phyloP scores from a whole-genome alignment of 30 jellyfish, hydroid and myxozoan species.

The Morbakka virulenta region DNA sequence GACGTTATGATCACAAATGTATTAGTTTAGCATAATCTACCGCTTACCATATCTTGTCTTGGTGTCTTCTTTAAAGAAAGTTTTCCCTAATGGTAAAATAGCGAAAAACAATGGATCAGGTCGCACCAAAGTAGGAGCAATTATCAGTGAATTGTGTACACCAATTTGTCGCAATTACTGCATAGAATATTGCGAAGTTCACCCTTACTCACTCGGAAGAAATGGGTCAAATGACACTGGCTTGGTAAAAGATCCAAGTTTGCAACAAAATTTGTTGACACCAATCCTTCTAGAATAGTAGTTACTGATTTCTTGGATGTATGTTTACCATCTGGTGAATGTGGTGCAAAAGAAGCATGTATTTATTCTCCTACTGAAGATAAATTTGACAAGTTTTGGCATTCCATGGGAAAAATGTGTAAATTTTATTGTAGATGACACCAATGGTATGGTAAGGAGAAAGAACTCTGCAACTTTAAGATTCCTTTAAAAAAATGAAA shows the following conservation, averaged over 20 bases:
- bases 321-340: too few species aligned
- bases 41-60: slow-evolving; percentile 60
- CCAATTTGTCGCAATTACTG: slow-evolving; percentile 26
- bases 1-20: slow-evolving; percentile 64
- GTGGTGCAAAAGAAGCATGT: too few species aligned
- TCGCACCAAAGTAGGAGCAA: slow-evolving; percentile 50
- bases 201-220: slow-evolving; percentile 49
- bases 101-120: slow-evolving; percentile 50
- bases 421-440: slow-evolving; percentile 52
- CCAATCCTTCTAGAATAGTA: slow-evolving; percentile 22
- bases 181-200: slow-evolving; percentile 21
- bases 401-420: too few species aligned
- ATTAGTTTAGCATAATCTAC: slow-evolving; percentile 54
- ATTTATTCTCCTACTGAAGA: too few species aligned
- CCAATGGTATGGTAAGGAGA: slow-evolving; percentile 50
- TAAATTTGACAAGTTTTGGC: too few species aligned
- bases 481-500: slow-evolving; percentile 11
- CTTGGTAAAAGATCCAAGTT: too few species aligned
- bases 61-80: slow-evolving; percentile 21
- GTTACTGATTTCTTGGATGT: slow-evolving; percentile 38
- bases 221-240: slow-evolving; percentile 84
- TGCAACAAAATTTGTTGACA: too few species aligned
- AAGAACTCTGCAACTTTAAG: slow-evolving; percentile 41
- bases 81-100: slow-evolving; percentile 56
- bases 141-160: slow-evolving; percentile 24